A percentile compares a stretch with the other conserved stretches of the same genome.
phyloP scores from a whole-genome alignment of 2,888 invertebrate species.

The Euzophera pinguis region DNA sequence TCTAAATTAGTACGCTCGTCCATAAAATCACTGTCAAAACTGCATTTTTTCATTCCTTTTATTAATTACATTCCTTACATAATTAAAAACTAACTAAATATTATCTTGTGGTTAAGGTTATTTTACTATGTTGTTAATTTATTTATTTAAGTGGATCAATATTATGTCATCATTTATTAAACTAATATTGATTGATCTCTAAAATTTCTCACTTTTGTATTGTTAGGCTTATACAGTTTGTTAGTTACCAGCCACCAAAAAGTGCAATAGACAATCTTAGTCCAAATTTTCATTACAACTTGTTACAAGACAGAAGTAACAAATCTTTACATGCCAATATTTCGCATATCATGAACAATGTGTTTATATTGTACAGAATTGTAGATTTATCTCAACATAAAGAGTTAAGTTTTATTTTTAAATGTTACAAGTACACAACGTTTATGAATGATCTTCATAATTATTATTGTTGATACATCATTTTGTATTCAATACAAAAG shows the following conservation, averaged over 20 bases:
- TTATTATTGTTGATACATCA: conserved; percentile 20
- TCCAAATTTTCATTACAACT: not conserved
- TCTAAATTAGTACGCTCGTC: not conserved
- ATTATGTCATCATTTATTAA: conserved; percentile 4
- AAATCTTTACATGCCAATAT: not conserved
- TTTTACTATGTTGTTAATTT: not conserved
- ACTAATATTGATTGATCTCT: conserved; percentile 15
- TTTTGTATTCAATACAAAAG: conserved; percentile 19
- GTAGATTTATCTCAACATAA: not conserved
- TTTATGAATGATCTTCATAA: conserved; percentile 17
- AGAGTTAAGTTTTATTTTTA: not conserved
- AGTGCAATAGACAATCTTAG: conserved; percentile 30
- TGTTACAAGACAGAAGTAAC: not conserved
- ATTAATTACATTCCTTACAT: not conserved
- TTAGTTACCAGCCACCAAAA: conserved; percentile 33
- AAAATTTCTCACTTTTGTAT: conserved; percentile 2
- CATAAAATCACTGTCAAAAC: not conserved
- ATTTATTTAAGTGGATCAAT: not conserved
- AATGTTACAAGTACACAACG: conserved; percentile 2
- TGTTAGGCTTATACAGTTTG: conserved; percentile 16
- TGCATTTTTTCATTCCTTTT: not conserved
- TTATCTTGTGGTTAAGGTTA: not conserved
- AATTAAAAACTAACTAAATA: not conserved
- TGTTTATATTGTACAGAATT: not conserved
- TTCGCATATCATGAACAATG: not conserved